Conservation (phyloP, 2,113 vertebrate species). For the Coryphaenoides rupestris region DNA sequence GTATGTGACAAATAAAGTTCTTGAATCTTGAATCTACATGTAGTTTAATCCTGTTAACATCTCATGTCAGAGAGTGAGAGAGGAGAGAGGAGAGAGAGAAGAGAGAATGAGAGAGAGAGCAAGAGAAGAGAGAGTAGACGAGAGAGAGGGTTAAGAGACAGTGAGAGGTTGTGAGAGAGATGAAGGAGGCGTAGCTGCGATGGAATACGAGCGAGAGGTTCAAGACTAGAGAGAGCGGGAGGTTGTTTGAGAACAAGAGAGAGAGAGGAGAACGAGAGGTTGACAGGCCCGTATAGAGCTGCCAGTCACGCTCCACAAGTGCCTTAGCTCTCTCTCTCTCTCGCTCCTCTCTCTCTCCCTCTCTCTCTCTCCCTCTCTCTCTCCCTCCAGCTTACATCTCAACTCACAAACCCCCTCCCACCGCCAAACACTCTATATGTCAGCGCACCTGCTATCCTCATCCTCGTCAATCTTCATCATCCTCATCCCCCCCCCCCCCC, state of each 20-base stretch:
- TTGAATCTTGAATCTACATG: no score
- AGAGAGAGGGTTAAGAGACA: constrained; percentile 43
- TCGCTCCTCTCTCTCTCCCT: constrained; percentile 52
- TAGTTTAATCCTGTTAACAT: no score
- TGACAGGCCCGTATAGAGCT: constrained; percentile 70
- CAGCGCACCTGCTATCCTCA: neutral
- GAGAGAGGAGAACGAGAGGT: constrained; percentile 46
- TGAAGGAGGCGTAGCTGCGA: neutral
- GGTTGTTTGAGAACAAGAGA: constrained; percentile 36
- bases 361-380: constrained; percentile 36
- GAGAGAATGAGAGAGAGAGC: constrained; percentile 14
- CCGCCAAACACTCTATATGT: constrained; percentile 6
- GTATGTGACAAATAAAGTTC: no score
- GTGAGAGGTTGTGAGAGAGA: constrained; percentile 10
- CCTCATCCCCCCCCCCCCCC: constrained; percentile 5
- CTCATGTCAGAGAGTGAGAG: no score
- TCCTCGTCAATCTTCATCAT: no score
- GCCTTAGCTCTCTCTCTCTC: constrained; percentile 41
- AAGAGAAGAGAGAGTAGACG: constrained; percentile 35
- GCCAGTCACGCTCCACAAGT: constrained; percentile 60
- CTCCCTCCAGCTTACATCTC: no score
- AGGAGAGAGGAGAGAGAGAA: neutral
- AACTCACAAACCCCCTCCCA: no score
- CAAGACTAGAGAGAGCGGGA: constrained; percentile 4
- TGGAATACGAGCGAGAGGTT: no score